phyloP scores from a whole-genome alignment of 2,888 invertebrate species.

The Caenorhabditis sp. region DNA sequence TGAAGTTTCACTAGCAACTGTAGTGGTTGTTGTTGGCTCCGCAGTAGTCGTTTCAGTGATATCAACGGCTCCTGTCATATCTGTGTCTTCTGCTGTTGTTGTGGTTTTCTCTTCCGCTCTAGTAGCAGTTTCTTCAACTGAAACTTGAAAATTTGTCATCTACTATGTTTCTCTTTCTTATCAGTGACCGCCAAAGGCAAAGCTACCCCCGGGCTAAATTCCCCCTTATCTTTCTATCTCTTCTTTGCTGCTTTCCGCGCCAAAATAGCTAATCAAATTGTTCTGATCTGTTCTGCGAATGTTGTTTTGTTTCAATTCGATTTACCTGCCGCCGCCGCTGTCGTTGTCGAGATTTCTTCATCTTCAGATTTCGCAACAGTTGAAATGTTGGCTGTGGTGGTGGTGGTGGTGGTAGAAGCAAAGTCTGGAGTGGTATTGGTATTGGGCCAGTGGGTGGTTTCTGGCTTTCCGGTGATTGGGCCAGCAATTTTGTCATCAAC shows the following conservation, averaged over 20 bases:
- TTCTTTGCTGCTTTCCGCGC: not conserved
- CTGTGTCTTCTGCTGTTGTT: conserved; percentile 1
- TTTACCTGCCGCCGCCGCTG: conserved; percentile 16
- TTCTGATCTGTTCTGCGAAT: not conserved
- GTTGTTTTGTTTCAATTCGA: too few relatives aligned
- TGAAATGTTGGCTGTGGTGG: conserved; percentile 24
- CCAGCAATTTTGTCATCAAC: conserved; percentile 51
- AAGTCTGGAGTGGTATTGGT: conserved; percentile 51
- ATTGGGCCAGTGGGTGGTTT: conserved; percentile 33
- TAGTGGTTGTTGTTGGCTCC: not conserved
- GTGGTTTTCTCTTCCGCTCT: conserved; percentile 2
- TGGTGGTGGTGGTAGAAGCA: conserved; percentile 17
- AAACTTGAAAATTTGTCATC: not conserved
- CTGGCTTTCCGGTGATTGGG: conserved; percentile 43
- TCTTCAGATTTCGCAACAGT: conserved; percentile 42
- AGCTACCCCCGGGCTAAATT: too few relatives aligned
- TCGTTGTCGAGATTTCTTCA: not conserved
- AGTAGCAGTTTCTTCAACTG: not conserved
- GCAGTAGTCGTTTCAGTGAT: not conserved
- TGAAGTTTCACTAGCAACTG: conserved; percentile 3
- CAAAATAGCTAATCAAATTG: conserved; percentile 26
- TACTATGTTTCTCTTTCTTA: conserved; percentile 1
- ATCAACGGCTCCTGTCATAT: not conserved
- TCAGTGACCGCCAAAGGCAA: conserved; percentile 26
- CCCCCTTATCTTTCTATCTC: conserved; percentile 11